These are phyloP conservation scores for Coptodon bakossiorum DNA, from an alignment of 2,113 vertebrate species.

Conservation along the genomic window DNA sequence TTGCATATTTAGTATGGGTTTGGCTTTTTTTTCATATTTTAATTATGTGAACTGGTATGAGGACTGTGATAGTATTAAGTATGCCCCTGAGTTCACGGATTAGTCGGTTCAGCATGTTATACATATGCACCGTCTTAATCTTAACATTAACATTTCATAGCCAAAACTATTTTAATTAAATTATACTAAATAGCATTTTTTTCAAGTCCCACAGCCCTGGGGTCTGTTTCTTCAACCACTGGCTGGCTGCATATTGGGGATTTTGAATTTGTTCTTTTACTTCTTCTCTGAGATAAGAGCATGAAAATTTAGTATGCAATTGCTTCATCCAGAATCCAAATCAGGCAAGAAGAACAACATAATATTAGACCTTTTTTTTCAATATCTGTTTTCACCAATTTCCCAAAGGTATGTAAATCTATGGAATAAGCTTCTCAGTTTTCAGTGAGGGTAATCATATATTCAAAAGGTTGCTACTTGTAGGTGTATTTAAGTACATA, in stretches of 20 bases:
- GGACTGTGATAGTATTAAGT: background rate
- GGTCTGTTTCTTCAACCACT: background rate
- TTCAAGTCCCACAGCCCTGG: background rate
- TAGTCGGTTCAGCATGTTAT: background rate
- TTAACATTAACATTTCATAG: conserved; percentile 6
- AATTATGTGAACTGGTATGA: background rate
- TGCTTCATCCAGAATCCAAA: conserved; percentile 2
- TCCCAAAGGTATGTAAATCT: conserved; percentile 2
- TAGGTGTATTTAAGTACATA: background rate
- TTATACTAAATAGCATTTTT: background rate
- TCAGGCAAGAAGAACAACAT: background rate
- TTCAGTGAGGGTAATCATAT: background rate
- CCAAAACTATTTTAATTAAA: conserved; percentile 13
- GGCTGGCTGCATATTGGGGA: background rate
- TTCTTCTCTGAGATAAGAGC: background rate
- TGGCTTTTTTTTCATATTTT: background rate
- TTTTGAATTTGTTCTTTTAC: background rate
- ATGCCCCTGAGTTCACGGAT: background rate
- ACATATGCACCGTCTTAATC: background rate
- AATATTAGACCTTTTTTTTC: background rate
- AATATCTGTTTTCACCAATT: background rate
- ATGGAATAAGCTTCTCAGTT: background rate
- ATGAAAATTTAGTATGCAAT: background rate
- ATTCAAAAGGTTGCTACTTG: background rate
- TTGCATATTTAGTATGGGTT: background rate